Percentiles rank a stretch among this genome's conserved stretches.
Conservation (phyloP, 2,797 vertebrate genomes). For the Sebastes itinus region DNA sequence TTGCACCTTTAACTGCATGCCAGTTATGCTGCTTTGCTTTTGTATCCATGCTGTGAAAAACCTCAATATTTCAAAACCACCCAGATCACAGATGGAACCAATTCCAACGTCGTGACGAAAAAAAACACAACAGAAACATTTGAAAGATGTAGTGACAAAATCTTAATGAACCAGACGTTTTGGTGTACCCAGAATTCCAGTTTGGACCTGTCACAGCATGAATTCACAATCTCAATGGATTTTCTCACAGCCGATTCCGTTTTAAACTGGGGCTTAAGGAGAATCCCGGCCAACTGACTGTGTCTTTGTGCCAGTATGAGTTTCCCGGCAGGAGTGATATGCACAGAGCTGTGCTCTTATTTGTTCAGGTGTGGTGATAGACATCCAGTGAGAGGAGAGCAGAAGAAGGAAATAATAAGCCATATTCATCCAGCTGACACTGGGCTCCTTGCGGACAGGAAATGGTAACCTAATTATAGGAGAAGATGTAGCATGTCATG, state of each 20-base stretch:
- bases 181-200: background rate
- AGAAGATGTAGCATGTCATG: conserved; percentile 39
- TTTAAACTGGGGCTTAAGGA: conserved; percentile 43
- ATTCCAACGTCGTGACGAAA: background rate
- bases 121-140: background rate
- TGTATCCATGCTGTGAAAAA: background rate
- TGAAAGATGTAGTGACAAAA: background rate
- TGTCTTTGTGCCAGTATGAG: conserved; percentile 30
- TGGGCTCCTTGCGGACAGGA: conserved; percentile 39
- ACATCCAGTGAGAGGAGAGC: conserved; percentile 46
- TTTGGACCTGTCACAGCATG: background rate
- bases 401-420: conserved; percentile 58
- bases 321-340: conserved; percentile 38
- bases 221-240: conserved; percentile 1
- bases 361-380: conserved; percentile 65
- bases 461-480: conserved; percentile 63
- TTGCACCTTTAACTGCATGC: background rate
- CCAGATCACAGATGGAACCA: background rate
- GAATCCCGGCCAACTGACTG: conserved; percentile 45
- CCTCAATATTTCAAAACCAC: background rate
- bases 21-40: background rate
- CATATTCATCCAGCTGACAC: conserved; percentile 58
- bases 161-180: background rate
- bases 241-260: conserved; percentile 24
- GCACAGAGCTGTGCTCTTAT: conserved; percentile 50